Evolutionary conservation across 2,797 vertebrate species (phyloP).

Genomic region (Champsocephalus esox): DNA sequence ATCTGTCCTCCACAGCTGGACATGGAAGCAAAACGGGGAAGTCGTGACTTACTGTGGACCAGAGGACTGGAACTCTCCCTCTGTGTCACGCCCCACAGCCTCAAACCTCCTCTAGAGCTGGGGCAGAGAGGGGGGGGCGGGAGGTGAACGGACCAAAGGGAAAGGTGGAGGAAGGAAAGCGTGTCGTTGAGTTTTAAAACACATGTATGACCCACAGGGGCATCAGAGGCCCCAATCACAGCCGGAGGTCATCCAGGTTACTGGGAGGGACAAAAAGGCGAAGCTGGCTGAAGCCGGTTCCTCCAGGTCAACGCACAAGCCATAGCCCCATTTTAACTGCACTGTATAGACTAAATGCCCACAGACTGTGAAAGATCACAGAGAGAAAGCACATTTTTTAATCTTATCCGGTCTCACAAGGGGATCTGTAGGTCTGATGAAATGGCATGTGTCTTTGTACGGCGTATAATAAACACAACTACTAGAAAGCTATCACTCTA

Average conservation of each 20-base stretch:
- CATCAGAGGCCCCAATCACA: constrained; percentile 70
- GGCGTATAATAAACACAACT: constrained; percentile 1
- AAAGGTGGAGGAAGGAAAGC: constrained; percentile 32
- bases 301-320: constrained; percentile 67
- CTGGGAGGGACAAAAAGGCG: constrained; percentile 42
- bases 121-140: background rate
- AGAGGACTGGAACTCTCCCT: constrained; percentile 54
- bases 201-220: constrained; percentile 58
- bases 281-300: constrained; percentile 50
- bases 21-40: constrained; percentile 13
- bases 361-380: constrained; percentile 44
- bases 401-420: constrained; percentile 38
- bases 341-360: constrained; percentile 48
- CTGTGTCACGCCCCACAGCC: constrained; percentile 43
- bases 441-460: background rate
- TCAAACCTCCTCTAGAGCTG: constrained; percentile 46
- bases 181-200: constrained; percentile 53
- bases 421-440: constrained; percentile 21
- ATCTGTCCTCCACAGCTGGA: constrained; percentile 55
- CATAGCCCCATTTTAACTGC: constrained; percentile 56
- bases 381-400: constrained; percentile 34
- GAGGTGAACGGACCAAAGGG: constrained; percentile 11
- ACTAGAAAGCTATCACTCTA: constrained; percentile 11
- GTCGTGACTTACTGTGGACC: constrained; percentile 33
- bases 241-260: constrained; percentile 67